Conservation (phyloP, 2,797 vertebrate genomes). For the Smutsia gigantea region DNA sequence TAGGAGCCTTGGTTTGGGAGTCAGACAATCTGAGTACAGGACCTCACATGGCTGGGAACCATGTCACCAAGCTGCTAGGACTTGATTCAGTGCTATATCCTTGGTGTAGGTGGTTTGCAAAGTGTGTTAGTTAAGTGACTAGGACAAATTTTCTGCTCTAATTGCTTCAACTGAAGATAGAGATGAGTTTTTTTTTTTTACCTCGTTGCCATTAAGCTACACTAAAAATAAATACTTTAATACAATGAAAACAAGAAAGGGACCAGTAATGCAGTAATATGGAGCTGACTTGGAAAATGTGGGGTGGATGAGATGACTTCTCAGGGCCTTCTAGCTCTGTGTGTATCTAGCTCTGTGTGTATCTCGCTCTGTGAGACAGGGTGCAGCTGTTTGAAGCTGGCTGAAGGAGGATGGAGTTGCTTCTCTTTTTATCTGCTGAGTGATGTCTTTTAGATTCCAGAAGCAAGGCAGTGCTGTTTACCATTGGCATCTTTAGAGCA, state of each 20-base stretch:
- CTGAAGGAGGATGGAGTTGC: not conserved
- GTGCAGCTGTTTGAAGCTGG: not conserved
- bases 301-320: not conserved
- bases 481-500: not conserved
- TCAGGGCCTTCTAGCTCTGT: not conserved
- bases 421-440: not conserved
- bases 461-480: not conserved
- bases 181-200: not conserved
- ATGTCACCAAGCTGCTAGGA: not conserved
- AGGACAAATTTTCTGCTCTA: not conserved
- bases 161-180: conserved; percentile 14
- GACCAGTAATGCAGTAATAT: not conserved
- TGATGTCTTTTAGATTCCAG: not conserved
- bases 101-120: not conserved
- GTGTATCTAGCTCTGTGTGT: too few relatives aligned
- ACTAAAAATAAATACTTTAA: not conserved
- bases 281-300: not conserved
- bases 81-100: not conserved
- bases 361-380: not conserved
- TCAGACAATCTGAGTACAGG: not conserved
- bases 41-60: not conserved
- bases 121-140: not conserved
- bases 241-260: not conserved
- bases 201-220: not conserved
- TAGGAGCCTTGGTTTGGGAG: not conserved